Evolutionary conservation across 2,888 invertebrate species (phyloP), one percentile per base, ranked within the genome.

Genomic region (Monopis laevigella): DNA sequence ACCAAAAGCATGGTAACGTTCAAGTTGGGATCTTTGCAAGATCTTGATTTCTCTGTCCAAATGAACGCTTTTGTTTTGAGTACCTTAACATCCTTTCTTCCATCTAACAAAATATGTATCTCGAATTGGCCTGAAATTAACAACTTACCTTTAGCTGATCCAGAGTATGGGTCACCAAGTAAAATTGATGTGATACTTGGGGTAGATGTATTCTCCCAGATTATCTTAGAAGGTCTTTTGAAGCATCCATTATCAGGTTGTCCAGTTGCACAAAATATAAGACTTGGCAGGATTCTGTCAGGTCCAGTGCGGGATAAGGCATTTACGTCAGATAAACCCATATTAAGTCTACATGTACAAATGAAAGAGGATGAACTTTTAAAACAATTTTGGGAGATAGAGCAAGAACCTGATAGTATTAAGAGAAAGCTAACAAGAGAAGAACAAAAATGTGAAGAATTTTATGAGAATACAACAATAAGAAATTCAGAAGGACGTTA

Each of bases 221-320:
- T n/a, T n/a, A n/a, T n/a, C n/a, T n/a, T n/a, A n/a, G n/a, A n/a
- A n/a, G n/a, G n/a, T n/a, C n/a, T n/a, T n/a, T n/a, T n/a, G 7
- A 29, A 29, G 11, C 5, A 4, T 29, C 29, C 29, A n/a, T 4
- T 8, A 29, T 7, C n/a, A 29, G 29, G 29, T 11, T 4, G 5
- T 2, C n/a, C n/a, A n/a, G 30, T 6, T 40, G 43, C 7, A 3
- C 48, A 48, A 35, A 49, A 50, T 11, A 52, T 51, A 8, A 13
- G 21, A 3, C 42, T 52, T 17, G 49, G 52, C 2, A 51, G 52
- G 52, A 41, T 52, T 21, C 13, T 52, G 10, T 52, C 49, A 7
- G 50, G 53, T 2, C 41, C 18, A 26, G 26, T 43, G 2, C 4
- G 21, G 30, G 1, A 17, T 17, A 10, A 13, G 1, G 11, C 13